These are phyloP conservation scores for Cottus gobio DNA, from an alignment of 2,113 vertebrate genomes.

Conservation along the genomic window DNA sequence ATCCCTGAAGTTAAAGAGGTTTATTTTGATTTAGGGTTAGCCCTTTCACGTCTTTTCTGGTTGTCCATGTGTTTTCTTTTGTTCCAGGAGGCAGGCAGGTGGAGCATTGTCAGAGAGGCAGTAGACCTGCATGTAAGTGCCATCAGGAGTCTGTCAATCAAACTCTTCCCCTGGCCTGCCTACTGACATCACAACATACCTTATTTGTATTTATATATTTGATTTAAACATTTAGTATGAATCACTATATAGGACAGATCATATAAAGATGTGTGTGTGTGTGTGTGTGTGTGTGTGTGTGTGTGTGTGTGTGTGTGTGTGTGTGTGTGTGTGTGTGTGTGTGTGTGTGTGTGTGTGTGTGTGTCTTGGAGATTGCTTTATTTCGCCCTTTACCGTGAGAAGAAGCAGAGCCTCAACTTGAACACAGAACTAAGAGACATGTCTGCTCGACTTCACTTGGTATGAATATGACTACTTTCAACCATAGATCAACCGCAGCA, in stretches of 20 bases:
- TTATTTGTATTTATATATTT: not conserved
- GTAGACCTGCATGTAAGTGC: not conserved
- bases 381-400: not conserved
- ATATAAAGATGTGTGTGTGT: not conserved
- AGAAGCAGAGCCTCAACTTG: conserved; percentile 6
- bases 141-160: conserved; percentile 1
- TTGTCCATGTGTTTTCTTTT: not conserved
- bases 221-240: not conserved
- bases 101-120: not conserved
- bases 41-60: not conserved
- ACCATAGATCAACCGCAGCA: conserved; percentile 28
- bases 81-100: not conserved
- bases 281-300: too few species aligned
- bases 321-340: not conserved
- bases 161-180: not conserved
- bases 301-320: too few species aligned
- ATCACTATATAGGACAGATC: not conserved
- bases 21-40: not conserved
- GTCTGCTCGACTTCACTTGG: conserved; percentile 24
- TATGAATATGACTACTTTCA: conserved; percentile 58
- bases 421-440: not conserved
- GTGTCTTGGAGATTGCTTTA: not conserved
- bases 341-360: too few species aligned
- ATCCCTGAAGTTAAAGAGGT: not conserved
- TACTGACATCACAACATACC: not conserved